Conservation (phyloP, 2,888 invertebrate species). For the Drosophila testacea region DNA sequence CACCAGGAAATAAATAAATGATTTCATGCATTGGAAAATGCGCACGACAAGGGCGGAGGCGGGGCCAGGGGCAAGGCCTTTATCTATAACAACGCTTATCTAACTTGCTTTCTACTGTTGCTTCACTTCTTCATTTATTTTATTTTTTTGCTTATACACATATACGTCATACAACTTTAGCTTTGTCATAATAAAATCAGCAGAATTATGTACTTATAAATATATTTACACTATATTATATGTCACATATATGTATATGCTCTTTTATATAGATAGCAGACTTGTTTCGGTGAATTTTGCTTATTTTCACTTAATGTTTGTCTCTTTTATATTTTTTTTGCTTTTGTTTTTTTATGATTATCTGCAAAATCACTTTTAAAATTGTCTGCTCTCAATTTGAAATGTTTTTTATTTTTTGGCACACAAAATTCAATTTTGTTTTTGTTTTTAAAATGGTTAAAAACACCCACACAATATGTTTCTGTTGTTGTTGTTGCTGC, state of each 20-base stretch:
- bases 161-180: conserved; percentile 52
- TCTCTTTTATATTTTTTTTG: conserved; percentile 33
- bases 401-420: conserved; percentile 47
- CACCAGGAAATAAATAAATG: conserved; percentile 31
- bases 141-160: conserved; percentile 12
- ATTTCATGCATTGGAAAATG: conserved; percentile 55
- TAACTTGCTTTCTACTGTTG: conserved; percentile 54
- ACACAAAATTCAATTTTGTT: conserved; percentile 39
- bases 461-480: conserved; percentile 54
- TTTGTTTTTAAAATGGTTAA: conserved; percentile 49
- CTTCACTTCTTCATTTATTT: conserved; percentile 37
- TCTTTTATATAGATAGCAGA: conserved; percentile 24
- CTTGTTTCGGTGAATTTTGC: conserved; percentile 29
- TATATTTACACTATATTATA: conserved; percentile 14
- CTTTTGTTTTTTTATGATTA: conserved; percentile 42
- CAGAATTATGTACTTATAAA: conserved; percentile 18
- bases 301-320: conserved; percentile 48
- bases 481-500: conserved; percentile 28
- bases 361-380: conserved; percentile 64
- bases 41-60: conserved; percentile 38
- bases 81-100: conserved; percentile 69
- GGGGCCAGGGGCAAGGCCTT: conserved; percentile 22
- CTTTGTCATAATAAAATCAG: conserved; percentile 54
- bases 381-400: conserved; percentile 53
- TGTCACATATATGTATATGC: conserved; percentile 16